A percentile compares a stretch with the other conserved stretches of the same genome.
These are phyloP conservation scores for Eurystomus glaucurus DNA, from an alignment of 2,797 vertebrate genomes.

Conservation along the genomic window DNA sequence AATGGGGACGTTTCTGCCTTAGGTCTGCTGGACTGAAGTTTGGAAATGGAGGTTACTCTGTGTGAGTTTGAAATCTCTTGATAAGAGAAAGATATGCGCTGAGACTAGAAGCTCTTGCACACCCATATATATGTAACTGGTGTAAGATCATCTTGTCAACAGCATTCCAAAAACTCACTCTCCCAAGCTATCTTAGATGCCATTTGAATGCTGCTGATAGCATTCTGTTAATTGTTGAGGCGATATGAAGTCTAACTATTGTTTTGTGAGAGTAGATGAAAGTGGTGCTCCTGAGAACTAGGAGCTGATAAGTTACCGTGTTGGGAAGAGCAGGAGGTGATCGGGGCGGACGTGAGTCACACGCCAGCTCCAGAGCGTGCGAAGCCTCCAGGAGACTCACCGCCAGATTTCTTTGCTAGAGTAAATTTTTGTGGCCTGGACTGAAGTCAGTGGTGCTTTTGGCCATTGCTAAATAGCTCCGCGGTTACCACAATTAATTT, in stretches of 20 bases:
- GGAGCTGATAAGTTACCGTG: constrained; percentile 33
- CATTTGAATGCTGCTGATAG: constrained; percentile 8
- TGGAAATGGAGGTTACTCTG: constrained; percentile 26
- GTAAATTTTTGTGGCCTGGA: constrained; percentile 45
- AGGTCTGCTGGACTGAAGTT: not conserved
- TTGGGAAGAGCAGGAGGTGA: not conserved
- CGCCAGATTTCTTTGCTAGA: not conserved
- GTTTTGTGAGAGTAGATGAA: constrained; percentile 53
- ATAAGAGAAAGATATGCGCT: constrained; percentile 39
- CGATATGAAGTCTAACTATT: constrained; percentile 45
- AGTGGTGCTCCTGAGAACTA: constrained; percentile 65
- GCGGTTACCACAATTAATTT: not conserved
- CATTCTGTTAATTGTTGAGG: constrained; percentile 78
- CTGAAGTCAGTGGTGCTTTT: constrained; percentile 54
- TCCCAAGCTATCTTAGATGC: not conserved
- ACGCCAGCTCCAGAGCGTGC: rapidly evolving
- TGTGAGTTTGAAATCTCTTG: constrained; percentile 39
- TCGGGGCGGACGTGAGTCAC: not conserved
- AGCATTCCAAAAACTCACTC: constrained; percentile 12
- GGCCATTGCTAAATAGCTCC: constrained; percentile 26
- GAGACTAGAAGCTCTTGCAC: constrained; percentile 23
- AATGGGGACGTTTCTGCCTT: not conserved
- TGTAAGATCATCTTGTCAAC: not conserved
- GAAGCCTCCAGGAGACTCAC: not conserved
- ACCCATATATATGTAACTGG: constrained; percentile 41